Conservation (phyloP, 1,140 invertebrate species). For the Tetragonula clypearis region DNA sequence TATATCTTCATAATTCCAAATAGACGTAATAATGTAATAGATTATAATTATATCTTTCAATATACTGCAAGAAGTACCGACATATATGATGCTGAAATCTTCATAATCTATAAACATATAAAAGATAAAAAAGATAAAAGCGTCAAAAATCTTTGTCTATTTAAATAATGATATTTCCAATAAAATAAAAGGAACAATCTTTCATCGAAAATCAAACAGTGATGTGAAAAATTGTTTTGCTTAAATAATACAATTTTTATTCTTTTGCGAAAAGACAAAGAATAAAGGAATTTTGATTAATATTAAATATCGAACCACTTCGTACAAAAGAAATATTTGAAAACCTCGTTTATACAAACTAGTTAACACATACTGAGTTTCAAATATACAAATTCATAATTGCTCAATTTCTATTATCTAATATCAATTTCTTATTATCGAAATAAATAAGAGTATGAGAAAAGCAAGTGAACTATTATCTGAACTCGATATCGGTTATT, state of each 20-base stretch:
- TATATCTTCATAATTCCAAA: background rate
- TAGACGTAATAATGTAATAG: background rate
- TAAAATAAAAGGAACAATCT: background rate
- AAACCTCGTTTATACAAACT: no score
- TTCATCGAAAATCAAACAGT: no score
- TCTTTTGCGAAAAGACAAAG: background rate
- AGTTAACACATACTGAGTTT: no score
- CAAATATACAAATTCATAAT: no score
- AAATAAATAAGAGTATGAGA: no score
- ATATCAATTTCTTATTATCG: no score
- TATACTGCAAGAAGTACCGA: conserved; percentile 50
- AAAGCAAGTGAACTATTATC: no score
- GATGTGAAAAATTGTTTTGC: background rate
- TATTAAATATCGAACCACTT: background rate
- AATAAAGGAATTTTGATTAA: background rate
- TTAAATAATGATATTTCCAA: background rate
- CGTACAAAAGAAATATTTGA: background rate
- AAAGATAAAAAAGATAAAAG: background rate
- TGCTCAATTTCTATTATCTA: no score
- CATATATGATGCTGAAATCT: conserved; percentile 53
- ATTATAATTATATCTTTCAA: background rate
- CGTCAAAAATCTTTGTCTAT: background rate
- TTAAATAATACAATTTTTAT: background rate
- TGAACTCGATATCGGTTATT: no score
- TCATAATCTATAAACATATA: conserved; percentile 44